These are phyloP conservation scores for Corydoras sp. DNA, from an alignment of 2,113 vertebrate genomes.

Conservation along the genomic window DNA sequence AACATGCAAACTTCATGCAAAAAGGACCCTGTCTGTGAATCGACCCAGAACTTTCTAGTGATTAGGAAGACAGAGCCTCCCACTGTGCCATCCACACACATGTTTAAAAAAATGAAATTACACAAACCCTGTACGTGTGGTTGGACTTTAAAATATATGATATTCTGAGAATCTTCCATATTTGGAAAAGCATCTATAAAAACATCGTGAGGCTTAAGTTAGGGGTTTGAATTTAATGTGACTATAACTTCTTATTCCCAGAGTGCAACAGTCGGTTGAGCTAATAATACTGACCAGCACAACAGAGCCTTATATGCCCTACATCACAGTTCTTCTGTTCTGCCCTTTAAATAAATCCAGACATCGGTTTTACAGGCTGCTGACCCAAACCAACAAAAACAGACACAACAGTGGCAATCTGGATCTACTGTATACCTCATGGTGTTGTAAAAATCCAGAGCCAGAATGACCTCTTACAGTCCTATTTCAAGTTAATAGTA, in stretches of 20 bases:
- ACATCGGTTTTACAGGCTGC: constrained; percentile 2
- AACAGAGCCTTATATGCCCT: background rate
- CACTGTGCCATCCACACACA: too few relatives aligned
- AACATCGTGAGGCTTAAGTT: constrained; percentile 16
- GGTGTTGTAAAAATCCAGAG: constrained; percentile 5
- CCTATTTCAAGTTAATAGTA: constrained; percentile 1
- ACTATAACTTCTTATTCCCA: constrained; percentile 3
- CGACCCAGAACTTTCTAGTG: too few relatives aligned
- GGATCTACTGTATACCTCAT: constrained; percentile 4
- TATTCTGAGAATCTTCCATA: background rate
- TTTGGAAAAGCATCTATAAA: constrained; percentile 15
- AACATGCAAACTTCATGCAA: too few relatives aligned
- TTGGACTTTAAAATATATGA: background rate
- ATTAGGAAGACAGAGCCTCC: too few relatives aligned
- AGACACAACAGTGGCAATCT: background rate
- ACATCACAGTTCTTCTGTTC: too few relatives aligned
- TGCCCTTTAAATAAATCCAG: too few relatives aligned
- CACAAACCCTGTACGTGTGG: background rate
- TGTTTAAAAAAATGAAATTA: too few relatives aligned
- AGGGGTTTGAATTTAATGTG: constrained; percentile 1
- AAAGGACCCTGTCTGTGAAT: too few relatives aligned
- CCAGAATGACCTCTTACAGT: constrained; percentile 2
- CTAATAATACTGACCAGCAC: constrained; percentile 2
- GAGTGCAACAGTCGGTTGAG: background rate
- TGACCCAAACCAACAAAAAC: background rate